Evolutionary conservation across 92 coral and sea anemone genomes (phyloP).

Genomic region (Parazoanthus atlanticus): DNA sequence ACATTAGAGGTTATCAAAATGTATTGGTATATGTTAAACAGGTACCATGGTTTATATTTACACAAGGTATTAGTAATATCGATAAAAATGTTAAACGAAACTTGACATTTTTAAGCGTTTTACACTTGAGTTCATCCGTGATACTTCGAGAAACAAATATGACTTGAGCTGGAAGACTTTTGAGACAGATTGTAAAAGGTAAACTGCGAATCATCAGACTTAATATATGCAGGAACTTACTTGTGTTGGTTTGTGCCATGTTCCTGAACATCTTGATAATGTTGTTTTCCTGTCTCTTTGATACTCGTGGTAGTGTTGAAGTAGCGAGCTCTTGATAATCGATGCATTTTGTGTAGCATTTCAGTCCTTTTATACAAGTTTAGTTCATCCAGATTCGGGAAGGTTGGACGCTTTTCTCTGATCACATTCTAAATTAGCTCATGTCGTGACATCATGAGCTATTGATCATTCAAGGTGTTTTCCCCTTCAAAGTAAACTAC

Average conservation of each 20-base stretch:
- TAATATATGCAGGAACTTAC: background rate
- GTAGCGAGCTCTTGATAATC: background rate
- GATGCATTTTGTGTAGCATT: background rate
- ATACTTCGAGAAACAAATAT: background rate
- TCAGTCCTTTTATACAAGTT: background rate
- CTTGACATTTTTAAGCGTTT: no score
- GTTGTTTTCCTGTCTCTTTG: background rate
- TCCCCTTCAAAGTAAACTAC: constrained; percentile 2
- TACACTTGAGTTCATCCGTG: background rate
- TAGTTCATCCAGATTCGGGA: background rate
- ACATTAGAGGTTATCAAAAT: no score
- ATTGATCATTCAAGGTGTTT: background rate
- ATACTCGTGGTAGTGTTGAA: background rate
- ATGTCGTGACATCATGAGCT: background rate
- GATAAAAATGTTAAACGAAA: no score
- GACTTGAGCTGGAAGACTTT: background rate
- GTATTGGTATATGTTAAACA: no score
- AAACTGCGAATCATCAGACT: background rate
- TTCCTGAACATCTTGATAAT: background rate
- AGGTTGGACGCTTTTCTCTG: background rate
- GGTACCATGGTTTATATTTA: no score
- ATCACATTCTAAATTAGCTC: constrained; percentile 18
- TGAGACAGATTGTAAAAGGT: background rate
- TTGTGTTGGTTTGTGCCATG: constrained; percentile 15
- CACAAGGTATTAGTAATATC: no score